These are phyloP conservation scores for Nephrotoma appendiculata DNA, from an alignment of 2,888 invertebrate species.

Conservation along the genomic window DNA sequence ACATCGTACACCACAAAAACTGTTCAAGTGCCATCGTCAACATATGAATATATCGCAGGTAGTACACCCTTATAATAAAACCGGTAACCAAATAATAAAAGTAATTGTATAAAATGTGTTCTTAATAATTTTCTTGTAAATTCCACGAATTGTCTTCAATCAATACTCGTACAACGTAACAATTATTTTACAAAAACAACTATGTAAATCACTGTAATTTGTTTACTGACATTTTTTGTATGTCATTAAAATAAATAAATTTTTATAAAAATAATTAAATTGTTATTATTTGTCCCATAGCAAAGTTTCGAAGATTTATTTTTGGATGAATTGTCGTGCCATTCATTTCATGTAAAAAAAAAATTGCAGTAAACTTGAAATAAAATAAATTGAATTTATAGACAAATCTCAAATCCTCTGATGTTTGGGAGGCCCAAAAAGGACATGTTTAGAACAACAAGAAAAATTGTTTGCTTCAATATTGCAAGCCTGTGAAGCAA, in stretches of 20 bases:
- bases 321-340: too few species aligned
- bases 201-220: neutral
- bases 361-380: too few species aligned
- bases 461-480: too few species aligned
- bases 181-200: neutral
- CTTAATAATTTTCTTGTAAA: neutral
- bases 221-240: neutral
- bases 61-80: too few species aligned
- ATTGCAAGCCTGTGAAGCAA: too few species aligned
- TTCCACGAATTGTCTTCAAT: neutral
- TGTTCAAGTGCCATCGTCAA: neutral
- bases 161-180: neutral
- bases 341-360: too few species aligned
- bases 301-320: too few species aligned
- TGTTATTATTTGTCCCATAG: too few species aligned
- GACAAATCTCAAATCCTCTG: too few species aligned
- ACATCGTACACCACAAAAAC: neutral
- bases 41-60: neutral
- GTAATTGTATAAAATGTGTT: neutral
- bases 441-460: too few species aligned
- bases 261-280: neutral
- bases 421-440: too few species aligned
- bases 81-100: neutral
- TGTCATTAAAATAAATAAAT: neutral
- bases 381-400: too few species aligned